These are phyloP conservation scores for Benthosema pterotum DNA, from an alignment of 2,797 vertebrate species.

Conservation along the genomic window DNA sequence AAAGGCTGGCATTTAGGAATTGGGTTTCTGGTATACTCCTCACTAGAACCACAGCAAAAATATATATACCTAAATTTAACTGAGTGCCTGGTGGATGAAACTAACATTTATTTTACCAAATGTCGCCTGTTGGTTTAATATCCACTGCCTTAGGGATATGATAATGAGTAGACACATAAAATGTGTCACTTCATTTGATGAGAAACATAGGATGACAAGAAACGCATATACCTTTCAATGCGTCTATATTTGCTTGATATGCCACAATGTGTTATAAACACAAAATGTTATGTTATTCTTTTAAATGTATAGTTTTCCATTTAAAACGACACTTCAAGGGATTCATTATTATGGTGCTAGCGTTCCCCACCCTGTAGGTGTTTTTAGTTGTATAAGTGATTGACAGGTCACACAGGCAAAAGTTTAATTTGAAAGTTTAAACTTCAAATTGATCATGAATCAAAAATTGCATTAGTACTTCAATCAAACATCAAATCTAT, in stretches of 20 bases:
- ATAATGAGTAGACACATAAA: conserved; percentile 57
- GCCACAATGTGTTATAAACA: conserved; percentile 70
- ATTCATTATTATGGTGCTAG: conserved; percentile 52
- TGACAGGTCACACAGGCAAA: conserved; percentile 9
- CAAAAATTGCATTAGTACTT: too few relatives aligned
- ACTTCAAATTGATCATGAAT: too few relatives aligned
- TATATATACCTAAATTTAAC: too few relatives aligned
- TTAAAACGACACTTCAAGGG: conserved; percentile 65
- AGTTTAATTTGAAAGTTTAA: too few relatives aligned
- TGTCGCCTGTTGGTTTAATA: too few relatives aligned
- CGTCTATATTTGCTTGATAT: conserved; percentile 42
- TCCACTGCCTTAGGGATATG: conserved; percentile 42
- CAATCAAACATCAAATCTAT: conserved; percentile 10
- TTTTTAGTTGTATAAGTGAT: conserved; percentile 33
- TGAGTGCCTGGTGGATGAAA: too few relatives aligned
- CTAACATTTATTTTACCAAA: too few relatives aligned
- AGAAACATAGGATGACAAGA: conserved; percentile 3
- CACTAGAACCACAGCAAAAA: too few relatives aligned
- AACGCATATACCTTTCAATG: conserved; percentile 33
- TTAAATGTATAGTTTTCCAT: conserved; percentile 32
- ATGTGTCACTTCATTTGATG: background rate
- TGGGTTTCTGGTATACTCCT: too few relatives aligned
- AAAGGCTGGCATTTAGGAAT: too few relatives aligned
- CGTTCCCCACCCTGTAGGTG: conserved; percentile 17
- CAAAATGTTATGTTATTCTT: conserved; percentile 43